Base-by-base conservation (phyloP, 2,888 invertebrate genomes). In the Julus scandinavius region DNA sequence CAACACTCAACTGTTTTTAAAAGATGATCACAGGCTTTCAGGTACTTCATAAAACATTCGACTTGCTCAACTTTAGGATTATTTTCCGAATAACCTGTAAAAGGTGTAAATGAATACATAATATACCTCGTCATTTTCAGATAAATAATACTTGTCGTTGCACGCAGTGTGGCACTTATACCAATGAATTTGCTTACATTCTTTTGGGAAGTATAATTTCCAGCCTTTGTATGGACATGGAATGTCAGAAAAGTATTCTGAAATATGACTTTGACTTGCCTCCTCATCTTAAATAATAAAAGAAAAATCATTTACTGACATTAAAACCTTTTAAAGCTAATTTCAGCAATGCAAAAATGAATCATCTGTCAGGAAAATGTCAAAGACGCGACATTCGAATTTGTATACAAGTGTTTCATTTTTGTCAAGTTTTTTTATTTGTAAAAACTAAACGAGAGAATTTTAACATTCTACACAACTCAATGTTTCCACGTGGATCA, bases 201-300 rank as follows among this genome's bases (percentile, higher is more conserved):
- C 95, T 88, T 72, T 72, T n/a, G 95, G 94, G 92, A 97, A 96
- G 92, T 97, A 97, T 11, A 96, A 92, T 90, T 95, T 95, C 96
- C 97, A 97, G 38, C 95, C 95, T 90, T 94, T 93, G 92, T 95
- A 96, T 6, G 93, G 93, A 38, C 86, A 40, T 72, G 72, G 72
- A 72, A 4, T 5, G 7, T 72, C 72, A 2, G 72, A 72, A 29
- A 20, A 72, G 29, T 72, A 72, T n/a, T 29, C 20, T n/a, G 72
- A 20, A 20, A 72, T n/a, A 72, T n/a, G n/a, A n/a, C 20, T n/a
- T 72, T 72, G 72, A 7, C n/a, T 72, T 5, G n/a, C 72, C 7
- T 29, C 72, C 20, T n/a, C 72, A 72, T 20, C 41, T 45, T 45
- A 5, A 45, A 45, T 45, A 45, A 6, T 45, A 45, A 45, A 45